Base-by-base conservation (phyloP, 2,797 vertebrate genomes). In the Periophthalmus magnuspinnatus region DNA sequence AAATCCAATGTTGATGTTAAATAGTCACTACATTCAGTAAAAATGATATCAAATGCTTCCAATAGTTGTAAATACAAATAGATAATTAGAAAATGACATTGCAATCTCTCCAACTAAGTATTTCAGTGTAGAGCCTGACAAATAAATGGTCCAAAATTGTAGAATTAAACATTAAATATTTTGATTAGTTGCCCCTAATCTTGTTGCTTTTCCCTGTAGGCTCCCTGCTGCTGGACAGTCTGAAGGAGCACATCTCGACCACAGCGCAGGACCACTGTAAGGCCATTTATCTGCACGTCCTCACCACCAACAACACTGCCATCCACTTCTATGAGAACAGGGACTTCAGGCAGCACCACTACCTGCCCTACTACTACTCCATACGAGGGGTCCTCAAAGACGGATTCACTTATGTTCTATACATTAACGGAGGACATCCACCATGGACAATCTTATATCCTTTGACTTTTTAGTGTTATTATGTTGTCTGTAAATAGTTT, bases 401-500 rank as follows among this genome's bases (percentile, higher is more conserved):
- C 81, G 98, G 97, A 68, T 99, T 98, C 86, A 99, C 98, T 32
- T 99, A 99, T 0, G 97, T 99, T 34, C 95, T 99, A 67, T 99
- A 99, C 91, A 96, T 99, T 92, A 99, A 99, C 0, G 96, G 97
- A 0, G 97, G 98, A 2, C 97, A 99, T 77, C 97, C 98, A 1
- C 98, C 98, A n/a, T 99, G 98, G 97, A 99, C 98, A 68, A 95
- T 99, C 87, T 94, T 99, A 99, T 99, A 99, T 99, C 98, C 97
- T 99, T 98, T 38, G 34, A 10, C 8, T 34, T 63, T 38, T n/a
- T 62, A 57, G 52, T 55, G n/a, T 11, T 10, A 5, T 21, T 38
- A 16, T 13, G 14, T 32, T 64, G 62, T 16, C n/a, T 62, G 7
- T 64, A 28, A 22, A 38, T 10, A 19, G 2, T 14, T 14, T 21